Base-by-base conservation (phyloP, 2,888 invertebrate species). In the Lepidonotus clava region DNA sequence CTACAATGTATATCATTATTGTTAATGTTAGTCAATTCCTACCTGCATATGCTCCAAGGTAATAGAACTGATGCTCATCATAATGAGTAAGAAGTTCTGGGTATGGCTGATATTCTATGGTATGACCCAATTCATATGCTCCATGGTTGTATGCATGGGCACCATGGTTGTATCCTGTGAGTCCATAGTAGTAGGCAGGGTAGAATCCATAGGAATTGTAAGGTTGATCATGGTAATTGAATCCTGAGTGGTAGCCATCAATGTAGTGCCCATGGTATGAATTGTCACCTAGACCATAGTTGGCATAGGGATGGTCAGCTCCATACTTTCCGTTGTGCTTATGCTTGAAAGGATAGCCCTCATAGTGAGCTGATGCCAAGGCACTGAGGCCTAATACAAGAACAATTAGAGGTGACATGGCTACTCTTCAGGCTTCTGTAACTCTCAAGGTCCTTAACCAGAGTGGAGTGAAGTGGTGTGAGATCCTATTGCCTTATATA, bases 331-430 rank as follows among this genome's bases (percentile, higher is more conserved):
- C 71, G 4, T 38, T 38, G 18, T 71, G 34, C 71, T 71, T 71
- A 36, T 71, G 71, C n/a, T 71, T 38, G n/a, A 71, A 71, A 4
- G 71, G 71, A 34, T 71, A 71, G 38, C 71, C 71, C 14, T 71
- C 36, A 71, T 71, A 71, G 24, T 71, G 71, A 14, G 71, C 71
- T 21, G 71, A 36, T 21, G 71, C 71, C 71, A 71, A 38, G 38
- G 71, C 36, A 71, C 61, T 61, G 61, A 61, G 61, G 61, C 61
- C 61, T 32, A 61, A 14, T 32, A 61, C 28, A 24, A 61, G 61
- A 28, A 61, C 61, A 28, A 61, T 24, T 14, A 28, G 28, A 61
- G n/a, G 28, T 61, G 24, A 24, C 61, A 61, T 61, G 61, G 61
- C 28, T 61, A n/a, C n/a, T n/a, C n/a, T n/a, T n/a, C n/a, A n/a